phyloP scores from a whole-genome alignment of 2,797 vertebrate species.

The Lophotriccus pileatus region DNA sequence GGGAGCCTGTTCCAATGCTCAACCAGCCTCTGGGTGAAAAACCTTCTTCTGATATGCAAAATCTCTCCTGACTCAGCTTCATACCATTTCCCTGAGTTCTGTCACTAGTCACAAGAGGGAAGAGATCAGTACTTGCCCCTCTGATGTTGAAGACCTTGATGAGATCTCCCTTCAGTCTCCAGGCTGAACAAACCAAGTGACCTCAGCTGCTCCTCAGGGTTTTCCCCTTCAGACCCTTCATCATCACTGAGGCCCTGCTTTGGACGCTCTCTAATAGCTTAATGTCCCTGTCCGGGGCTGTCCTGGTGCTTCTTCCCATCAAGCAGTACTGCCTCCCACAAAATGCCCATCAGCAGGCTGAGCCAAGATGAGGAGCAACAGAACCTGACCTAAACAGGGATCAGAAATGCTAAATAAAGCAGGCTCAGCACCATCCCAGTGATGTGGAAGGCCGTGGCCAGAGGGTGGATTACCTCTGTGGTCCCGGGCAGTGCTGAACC shows the following conservation, averaged over 20 bases:
- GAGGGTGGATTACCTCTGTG: background rate
- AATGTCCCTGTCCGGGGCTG: background rate
- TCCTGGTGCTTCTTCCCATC: rapidly evolving
- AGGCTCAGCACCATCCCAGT: background rate
- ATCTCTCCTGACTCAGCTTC: background rate
- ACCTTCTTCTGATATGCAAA: background rate
- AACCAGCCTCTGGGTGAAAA: background rate
- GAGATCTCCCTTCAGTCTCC: background rate
- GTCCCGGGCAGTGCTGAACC: background rate
- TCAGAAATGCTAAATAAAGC: background rate
- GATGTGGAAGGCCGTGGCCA: background rate
- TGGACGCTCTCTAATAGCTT: background rate
- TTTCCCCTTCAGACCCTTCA: background rate
- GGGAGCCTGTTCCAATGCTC: background rate
- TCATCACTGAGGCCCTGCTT: background rate
- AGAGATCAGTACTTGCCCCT: background rate
- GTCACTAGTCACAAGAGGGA: background rate
- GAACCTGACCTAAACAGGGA: background rate
- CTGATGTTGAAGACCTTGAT: background rate
- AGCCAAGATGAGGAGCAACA: background rate
- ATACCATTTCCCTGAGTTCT: background rate
- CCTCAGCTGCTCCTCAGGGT: background rate
- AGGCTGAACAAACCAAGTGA: background rate
- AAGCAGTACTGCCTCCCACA: background rate
- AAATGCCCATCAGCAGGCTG: background rate